Base-by-base conservation (phyloP, 1,140 invertebrate genomes). In the Chelonus insularis region DNA sequence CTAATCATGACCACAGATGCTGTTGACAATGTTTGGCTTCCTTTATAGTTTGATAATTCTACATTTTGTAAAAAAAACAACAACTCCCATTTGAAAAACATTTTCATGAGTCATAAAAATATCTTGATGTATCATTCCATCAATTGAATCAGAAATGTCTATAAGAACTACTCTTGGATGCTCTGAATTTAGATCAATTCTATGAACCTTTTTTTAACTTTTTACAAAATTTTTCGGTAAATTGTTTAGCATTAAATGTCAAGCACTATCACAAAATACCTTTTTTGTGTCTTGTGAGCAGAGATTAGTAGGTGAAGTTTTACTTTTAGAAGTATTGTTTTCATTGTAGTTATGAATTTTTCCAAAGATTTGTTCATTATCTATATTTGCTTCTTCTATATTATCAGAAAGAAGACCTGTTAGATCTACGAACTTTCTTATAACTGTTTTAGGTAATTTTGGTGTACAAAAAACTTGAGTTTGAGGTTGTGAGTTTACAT, bases 281-380 rank as follows among this genome's bases (percentile, higher is more conserved):
- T 71, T 75, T 55, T 75, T 76, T 2, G 78, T 81, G 39, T 74
- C 69, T 50, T 82, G 79, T 0, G 80, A 80, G 69, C 73, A 81
- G 52, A 72, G 72, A 18, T 71, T 62, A 0, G 63, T 12, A 2
- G 68, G 43, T 4, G 63, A 56, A 16, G 68, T 47, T 4, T 29
- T 29, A 7, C 7, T 3, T 29, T 29, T 29, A 29, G 7, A 29
- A n/a, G n/a, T n/a, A n/a, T 29, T 29, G 3, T 29, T 7, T 4
- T 29, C 25, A 29, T 29, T 29, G 25, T 29, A 29, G 25, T 29
- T 29, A 3, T 29, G 3, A 29, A 29, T 29, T 29, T 3, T 7
- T 29, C 7, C 25, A 7, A 29, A 4, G 3, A 29, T 29, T 29
- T 29, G 25, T 7, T 3, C 25, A 4, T 29, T 4, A 29, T 29